phyloP scores from a whole-genome alignment of 2,888 invertebrate genomes.

The Branchellion lobata region DNA sequence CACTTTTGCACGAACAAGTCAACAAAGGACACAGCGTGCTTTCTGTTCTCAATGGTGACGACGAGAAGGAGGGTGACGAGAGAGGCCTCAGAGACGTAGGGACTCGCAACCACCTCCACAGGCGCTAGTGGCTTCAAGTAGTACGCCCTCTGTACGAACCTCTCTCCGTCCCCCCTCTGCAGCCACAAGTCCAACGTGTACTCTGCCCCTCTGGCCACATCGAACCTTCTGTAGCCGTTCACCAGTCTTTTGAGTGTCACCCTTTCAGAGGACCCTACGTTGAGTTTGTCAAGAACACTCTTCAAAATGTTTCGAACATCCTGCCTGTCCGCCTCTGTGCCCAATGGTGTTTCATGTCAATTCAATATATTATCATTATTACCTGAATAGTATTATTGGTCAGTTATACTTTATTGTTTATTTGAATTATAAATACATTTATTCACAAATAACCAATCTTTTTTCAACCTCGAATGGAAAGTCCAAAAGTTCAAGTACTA shows the following conservation, averaged over 20 bases:
- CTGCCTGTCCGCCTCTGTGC: conserved; percentile 64
- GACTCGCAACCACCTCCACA: conserved; percentile 84
- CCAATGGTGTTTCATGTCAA: no score
- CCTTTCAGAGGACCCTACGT: conserved; percentile 55
- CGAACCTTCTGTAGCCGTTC: conserved; percentile 77
- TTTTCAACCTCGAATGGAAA: no score
- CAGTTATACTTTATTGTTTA: no score
- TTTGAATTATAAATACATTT: no score
- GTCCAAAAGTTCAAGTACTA: no score
- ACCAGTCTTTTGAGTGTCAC: conserved; percentile 63
- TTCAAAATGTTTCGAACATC: conserved; percentile 71
- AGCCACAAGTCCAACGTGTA: conserved; percentile 72
- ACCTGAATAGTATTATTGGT: no score
- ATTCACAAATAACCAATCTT: no score
- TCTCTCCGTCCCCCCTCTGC: conserved; percentile 51
- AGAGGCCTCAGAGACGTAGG: conserved; percentile 91
- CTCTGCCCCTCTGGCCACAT: conserved; percentile 81
- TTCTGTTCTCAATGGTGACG: conserved; percentile 65
- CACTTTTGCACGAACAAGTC: conserved; percentile 73
- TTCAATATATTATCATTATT: no score
- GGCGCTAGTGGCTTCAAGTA: conserved; percentile 80
- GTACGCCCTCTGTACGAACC: conserved; percentile 69
- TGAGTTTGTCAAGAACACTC: conserved; percentile 54
- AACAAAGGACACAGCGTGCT: conserved; percentile 71
- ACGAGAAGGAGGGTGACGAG: conserved; percentile 77